phyloP scores from a whole-genome alignment of 1,140 invertebrate species.

The Laodelphax striatellus region DNA sequence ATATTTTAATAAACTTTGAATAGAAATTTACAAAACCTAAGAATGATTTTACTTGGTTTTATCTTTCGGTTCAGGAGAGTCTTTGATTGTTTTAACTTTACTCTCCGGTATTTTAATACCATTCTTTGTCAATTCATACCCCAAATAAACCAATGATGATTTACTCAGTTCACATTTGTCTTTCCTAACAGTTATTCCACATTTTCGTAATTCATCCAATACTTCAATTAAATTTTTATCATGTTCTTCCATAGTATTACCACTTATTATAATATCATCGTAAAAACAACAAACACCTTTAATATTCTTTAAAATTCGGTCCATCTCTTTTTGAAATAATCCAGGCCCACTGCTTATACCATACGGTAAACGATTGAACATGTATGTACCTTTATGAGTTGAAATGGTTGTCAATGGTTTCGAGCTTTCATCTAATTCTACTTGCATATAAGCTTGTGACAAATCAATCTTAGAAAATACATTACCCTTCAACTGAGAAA shows the following conservation, averaged over 20 bases:
- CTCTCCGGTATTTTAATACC: conserved; percentile 6
- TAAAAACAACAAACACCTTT: conserved; percentile 16
- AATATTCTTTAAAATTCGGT: conserved; percentile 20
- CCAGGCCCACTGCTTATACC: conserved; percentile 22
- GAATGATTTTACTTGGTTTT: conserved; percentile 19
- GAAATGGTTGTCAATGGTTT: conserved; percentile 21
- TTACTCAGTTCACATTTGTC: background rate
- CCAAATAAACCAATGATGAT: conserved; percentile 2
- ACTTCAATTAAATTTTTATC: background rate
- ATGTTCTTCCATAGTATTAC: background rate
- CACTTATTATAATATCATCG: conserved; percentile 2
- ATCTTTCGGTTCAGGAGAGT: conserved; percentile 18
- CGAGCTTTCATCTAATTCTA: conserved; percentile 24
- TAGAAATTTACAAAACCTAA: conserved; percentile 19
- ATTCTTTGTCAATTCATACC: conserved; percentile 2
- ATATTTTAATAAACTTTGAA: conserved; percentile 7
- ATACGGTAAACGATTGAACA: conserved; percentile 25
- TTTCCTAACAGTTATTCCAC: background rate
- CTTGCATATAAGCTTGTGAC: conserved; percentile 22
- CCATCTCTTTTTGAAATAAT: background rate
- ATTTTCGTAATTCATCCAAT: background rate
- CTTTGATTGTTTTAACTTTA: conserved; percentile 2
- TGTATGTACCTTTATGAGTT: conserved; percentile 25
- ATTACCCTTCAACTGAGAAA: conserved; percentile 15
- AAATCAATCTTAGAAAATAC: conserved; percentile 24